Percentiles rank a stretch among this genome's conserved stretches.
Evolutionary conservation across 2,797 vertebrate genomes (phyloP).

Genomic region (Percopsis omiscomaycus): DNA sequence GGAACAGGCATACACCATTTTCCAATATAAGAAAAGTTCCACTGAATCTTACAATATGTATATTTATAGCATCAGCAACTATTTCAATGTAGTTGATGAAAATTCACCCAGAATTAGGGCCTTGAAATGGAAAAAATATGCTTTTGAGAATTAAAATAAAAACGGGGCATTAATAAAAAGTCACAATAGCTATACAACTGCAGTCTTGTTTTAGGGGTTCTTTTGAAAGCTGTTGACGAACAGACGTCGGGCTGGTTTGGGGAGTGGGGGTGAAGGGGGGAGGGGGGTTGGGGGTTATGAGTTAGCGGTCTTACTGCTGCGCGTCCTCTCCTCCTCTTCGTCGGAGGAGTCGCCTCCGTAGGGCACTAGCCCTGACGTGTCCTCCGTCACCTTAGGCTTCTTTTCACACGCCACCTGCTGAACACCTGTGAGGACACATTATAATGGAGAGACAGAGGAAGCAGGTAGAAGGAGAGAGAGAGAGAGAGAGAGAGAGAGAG

Average conservation of each 20-base stretch:
- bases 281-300: slow-evolving; percentile 59
- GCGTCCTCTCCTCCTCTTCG: slow-evolving; percentile 79
- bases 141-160: slow-evolving; percentile 34
- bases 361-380: slow-evolving; percentile 74
- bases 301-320: slow-evolving; percentile 72
- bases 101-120: slow-evolving; percentile 15
- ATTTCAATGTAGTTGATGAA: slow-evolving; percentile 52
- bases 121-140: slow-evolving; percentile 39
- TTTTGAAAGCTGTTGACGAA: slow-evolving; percentile 21
- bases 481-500: too few species aligned
- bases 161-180: slow-evolving; percentile 23
- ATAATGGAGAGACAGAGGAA: slow-evolving; percentile 35
- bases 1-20: slow-evolving; percentile 81
- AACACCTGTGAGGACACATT: slow-evolving; percentile 57
- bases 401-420: slow-evolving; percentile 58
- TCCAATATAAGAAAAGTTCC: slow-evolving; percentile 76
- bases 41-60: slow-evolving; percentile 70
- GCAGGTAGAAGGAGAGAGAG: slow-evolving; percentile 21
- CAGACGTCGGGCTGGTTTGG: slow-evolving; percentile 22
- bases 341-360: slow-evolving; percentile 81
- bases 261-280: slow-evolving; percentile 32
- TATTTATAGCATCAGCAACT: slow-evolving; percentile 55
- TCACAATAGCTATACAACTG: slow-evolving; percentile 32
- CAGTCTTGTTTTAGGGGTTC: slow-evolving; percentile 13
- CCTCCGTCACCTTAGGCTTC: slow-evolving; percentile 65